Base-by-base conservation (phyloP, 1,140 invertebrate genomes). In the silkworm (Bombyx mori) region DNA sequence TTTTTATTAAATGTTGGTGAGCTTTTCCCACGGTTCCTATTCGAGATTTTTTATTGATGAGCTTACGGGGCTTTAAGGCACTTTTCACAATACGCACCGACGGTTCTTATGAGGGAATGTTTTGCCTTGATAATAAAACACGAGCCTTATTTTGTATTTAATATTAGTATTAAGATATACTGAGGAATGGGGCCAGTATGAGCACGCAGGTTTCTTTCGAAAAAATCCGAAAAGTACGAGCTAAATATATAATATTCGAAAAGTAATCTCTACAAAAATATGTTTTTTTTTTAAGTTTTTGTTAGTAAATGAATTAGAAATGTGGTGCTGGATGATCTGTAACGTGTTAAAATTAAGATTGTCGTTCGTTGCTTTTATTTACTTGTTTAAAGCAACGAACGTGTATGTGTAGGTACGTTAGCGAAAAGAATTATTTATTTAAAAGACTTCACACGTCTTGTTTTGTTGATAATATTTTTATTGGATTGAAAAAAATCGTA, bases 271-370 rank as follows among this genome's bases (percentile, higher is more conserved):
- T 35, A 35, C 26, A 5, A 35, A 35, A 35, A 5, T 35, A 35
- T 18, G 22, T 49, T 10, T 18, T 18, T 18, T 18, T 18, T 18
- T 35, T 35, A 35, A 35, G 26, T 35, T 35, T 35, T 35, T 35
- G 26, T 35, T 35, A 35, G 26, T 35, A 54, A 46, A 47, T 49
- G 58, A 63, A 63, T 62, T 61, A 59, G 42, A 63, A 56, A 71
- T 70, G 75, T 82, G 82, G 82, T 85, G 82, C 82, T 85, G 75
- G 75, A 76, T 82, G 82, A 85, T 85, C 82, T 85, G 78, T 75
- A 65, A 77, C 68, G 68, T 64, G 64, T 69, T 73, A 67, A 68
- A 74, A 61, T 71, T 68, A 69, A 63, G 51, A 56, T 42, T 50
- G 44, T 51, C 44, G 51, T 58, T 62, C 62, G 53, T 65, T 66